phyloP scores from a whole-genome alignment of 2,113 vertebrate species.

The Semnopithecus entellus region DNA sequence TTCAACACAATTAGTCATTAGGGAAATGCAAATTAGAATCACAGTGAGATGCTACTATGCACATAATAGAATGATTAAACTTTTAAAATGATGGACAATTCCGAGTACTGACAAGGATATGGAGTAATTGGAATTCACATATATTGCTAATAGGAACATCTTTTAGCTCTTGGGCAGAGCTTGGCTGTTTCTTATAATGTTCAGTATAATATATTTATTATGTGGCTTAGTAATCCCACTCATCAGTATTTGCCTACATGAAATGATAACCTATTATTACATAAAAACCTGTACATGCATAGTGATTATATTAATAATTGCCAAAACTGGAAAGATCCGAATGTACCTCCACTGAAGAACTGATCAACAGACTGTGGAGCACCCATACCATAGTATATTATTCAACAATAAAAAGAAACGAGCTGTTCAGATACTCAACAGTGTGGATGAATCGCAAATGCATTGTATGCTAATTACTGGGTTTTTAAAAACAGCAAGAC shows the following conservation, averaged over 20 bases:
- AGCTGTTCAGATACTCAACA: not conserved
- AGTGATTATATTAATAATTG: not conserved
- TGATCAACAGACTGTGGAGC: not conserved
- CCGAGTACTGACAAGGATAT: not conserved
- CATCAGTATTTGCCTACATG: not conserved
- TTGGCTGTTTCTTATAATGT: not conserved
- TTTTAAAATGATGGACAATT: not conserved
- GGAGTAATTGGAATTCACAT: not conserved
- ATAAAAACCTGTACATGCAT: not conserved
- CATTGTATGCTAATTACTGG: not conserved
- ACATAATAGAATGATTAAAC: not conserved
- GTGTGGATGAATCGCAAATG: no score
- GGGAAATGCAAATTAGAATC: not conserved
- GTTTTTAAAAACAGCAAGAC: not conserved
- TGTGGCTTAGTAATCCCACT: not conserved
- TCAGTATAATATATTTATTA: not conserved
- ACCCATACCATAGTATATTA: no score
- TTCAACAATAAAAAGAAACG: not conserved
- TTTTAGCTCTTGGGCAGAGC: not conserved
- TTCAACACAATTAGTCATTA: not conserved
- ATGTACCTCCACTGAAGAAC: not conserved
- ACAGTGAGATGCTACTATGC: rapidly evolving
- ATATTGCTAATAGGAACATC: not conserved
- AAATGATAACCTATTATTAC: not conserved
- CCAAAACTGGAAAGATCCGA: not conserved